A percentile compares a stretch with the other conserved stretches of the same genome.
These are phyloP conservation scores for Apodemus sylvaticus DNA, from an alignment of 2,113 vertebrate genomes.

Conservation along the genomic window DNA sequence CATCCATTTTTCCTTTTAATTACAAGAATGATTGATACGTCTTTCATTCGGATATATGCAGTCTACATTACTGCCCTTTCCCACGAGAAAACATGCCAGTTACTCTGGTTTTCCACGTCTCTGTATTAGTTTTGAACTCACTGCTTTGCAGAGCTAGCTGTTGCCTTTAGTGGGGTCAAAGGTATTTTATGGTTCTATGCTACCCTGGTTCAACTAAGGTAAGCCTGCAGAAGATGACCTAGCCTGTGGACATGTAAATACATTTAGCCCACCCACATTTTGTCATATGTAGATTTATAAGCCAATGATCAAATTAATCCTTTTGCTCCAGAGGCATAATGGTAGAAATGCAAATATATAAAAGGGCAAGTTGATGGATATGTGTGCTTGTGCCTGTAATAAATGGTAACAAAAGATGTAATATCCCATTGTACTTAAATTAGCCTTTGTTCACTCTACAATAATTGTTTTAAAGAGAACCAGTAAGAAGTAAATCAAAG, in stretches of 20 bases:
- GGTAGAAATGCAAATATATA: not conserved
- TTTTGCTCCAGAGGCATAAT: not conserved
- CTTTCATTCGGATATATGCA: not conserved
- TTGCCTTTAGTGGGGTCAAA: not conserved
- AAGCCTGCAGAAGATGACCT: constrained; percentile 28
- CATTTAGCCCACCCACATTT: not conserved
- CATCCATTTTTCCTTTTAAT: constrained; percentile 23
- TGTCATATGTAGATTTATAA: not conserved
- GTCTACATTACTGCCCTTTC: not conserved
- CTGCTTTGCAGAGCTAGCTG: not conserved
- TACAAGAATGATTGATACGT: not conserved
- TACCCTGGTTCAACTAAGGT: not conserved
- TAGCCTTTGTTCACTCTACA: constrained; percentile 15
- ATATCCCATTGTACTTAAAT: constrained; percentile 34
- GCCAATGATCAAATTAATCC: constrained; percentile 8
- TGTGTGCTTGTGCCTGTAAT: not conserved
- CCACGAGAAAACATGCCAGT: not conserved
- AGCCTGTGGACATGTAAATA: not conserved
- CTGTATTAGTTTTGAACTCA: not conserved
- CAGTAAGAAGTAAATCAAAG: constrained; percentile 62
- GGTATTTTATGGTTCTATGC: not conserved
- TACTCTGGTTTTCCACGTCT: not conserved
- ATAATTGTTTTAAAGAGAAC: constrained; percentile 44
- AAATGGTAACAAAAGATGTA: constrained; percentile 24
- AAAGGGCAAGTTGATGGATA: not conserved